Evolutionary conservation across 35 echinoderm and acorn worm genomes (phyloP).

Genomic region (Lytechinus variegatus): DNA sequence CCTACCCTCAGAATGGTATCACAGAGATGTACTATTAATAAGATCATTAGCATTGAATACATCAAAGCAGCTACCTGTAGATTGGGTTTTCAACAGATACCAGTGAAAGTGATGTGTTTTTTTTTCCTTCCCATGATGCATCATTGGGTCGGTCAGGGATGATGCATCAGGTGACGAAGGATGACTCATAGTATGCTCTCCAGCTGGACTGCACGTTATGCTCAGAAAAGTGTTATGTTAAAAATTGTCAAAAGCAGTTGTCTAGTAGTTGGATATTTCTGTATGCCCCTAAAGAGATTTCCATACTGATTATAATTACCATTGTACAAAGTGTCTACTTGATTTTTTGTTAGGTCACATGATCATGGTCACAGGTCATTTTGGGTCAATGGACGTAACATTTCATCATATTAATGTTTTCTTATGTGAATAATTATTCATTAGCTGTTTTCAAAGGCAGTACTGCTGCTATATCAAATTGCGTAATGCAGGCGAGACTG

Average conservation of each 20-base stretch:
- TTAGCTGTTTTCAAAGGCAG: too few relatives aligned
- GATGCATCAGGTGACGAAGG: slow-evolving; percentile 16
- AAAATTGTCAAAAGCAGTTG: neutral
- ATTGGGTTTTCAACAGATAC: neutral
- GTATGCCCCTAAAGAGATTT: neutral
- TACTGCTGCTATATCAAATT: too few relatives aligned
- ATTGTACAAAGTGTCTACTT: neutral
- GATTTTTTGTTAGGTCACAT: neutral
- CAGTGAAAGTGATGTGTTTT: neutral
- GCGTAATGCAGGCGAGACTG: too few relatives aligned
- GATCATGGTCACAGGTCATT: too few relatives aligned
- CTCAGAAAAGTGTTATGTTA: neutral
- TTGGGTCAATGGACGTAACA: too few relatives aligned
- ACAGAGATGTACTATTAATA: neutral
- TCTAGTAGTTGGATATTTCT: neutral
- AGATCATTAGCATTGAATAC: neutral
- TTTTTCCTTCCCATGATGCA: neutral
- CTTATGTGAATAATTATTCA: too few relatives aligned
- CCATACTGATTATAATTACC: neutral
- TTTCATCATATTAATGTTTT: too few relatives aligned
- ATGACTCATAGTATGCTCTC: neutral
- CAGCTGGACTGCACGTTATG: neutral
- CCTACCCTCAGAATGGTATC: neutral
- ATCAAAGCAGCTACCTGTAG: slow-evolving; percentile 1
- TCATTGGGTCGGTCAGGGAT: neutral